A percentile compares a stretch with the other conserved stretches of the same genome.
phyloP scores from a whole-genome alignment of 2,888 invertebrate genomes.

The Patella depressa region DNA sequence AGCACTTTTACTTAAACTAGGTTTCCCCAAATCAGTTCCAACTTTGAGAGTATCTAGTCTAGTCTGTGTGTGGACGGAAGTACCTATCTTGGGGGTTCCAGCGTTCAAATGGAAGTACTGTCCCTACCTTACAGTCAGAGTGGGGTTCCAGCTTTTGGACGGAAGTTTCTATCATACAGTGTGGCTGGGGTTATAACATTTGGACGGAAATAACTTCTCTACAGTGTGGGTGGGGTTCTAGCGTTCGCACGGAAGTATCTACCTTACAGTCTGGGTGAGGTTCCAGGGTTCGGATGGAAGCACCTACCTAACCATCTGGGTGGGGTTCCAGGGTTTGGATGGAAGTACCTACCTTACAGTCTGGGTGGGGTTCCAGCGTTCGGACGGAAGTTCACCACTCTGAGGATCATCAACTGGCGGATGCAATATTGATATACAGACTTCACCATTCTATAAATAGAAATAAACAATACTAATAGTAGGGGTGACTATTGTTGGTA shows the following conservation, averaged over 20 bases:
- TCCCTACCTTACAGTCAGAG: slow-evolving; percentile 86
- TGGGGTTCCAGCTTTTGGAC: slow-evolving; percentile 99
- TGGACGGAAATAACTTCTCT: slow-evolving; percentile 77
- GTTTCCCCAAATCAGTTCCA: too few species aligned
- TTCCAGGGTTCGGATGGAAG: slow-evolving; percentile 99
- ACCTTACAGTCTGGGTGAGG: slow-evolving; percentile 95
- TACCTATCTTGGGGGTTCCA: slow-evolving; percentile 91
- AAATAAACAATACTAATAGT: neutral
- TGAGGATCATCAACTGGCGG: slow-evolving; percentile 99
- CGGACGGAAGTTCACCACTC: slow-evolving; percentile 98
- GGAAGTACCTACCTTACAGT: slow-evolving; percentile 78
- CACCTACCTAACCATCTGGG: slow-evolving; percentile 86
- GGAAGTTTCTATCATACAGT: slow-evolving; percentile 86
- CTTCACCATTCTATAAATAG: slow-evolving; percentile 86
- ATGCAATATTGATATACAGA: slow-evolving; percentile 99
- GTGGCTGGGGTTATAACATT: slow-evolving; percentile 99
- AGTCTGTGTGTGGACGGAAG: slow-evolving; percentile 76
- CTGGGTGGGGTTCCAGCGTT: slow-evolving; percentile 99
- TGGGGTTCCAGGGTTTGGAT: slow-evolving; percentile 99
- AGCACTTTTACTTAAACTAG: too few species aligned
- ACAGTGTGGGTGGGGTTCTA: slow-evolving; percentile 99
- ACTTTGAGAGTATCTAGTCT: slow-evolving; percentile 76
- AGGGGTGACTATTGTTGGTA: too few species aligned
- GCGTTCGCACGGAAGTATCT: slow-evolving; percentile 90
- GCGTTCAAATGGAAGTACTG: slow-evolving; percentile 90